Evolutionary conservation across 2,113 vertebrate genomes (phyloP), one percentile per base, ranked within the genome.

Genomic region (Salminus brasiliensis): DNA sequence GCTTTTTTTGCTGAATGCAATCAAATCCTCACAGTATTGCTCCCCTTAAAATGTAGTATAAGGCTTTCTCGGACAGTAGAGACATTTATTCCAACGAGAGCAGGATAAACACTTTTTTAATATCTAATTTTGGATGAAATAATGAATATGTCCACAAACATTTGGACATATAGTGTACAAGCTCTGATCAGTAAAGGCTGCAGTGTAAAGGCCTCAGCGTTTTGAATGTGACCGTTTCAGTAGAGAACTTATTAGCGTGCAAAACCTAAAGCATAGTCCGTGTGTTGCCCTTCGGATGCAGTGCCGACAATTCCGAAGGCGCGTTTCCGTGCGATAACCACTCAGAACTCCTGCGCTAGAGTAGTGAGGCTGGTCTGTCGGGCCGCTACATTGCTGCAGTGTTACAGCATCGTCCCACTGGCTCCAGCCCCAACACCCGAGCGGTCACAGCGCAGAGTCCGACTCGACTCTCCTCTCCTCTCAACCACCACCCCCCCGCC

Each of bases 401-500:
- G 5, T 15, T n/a, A 25, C 52, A 55, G 52, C 23, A 11, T 9
- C 52, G 10, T 55, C 52, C 52, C 59, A 47, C 57, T 68, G 74
- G 53, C 47, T 25, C 43, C n/a, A 3, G 23, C 52, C 72, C 49
- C 12, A 78, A 25, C 45, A 63, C 32, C n/a, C 71, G 59, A 76
- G 69, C 72, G 68, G 80, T 79, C 66, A 85, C 59, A 45, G 71
- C 79, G 71, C 83, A 81, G 69, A 81, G 60, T 70, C 55, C 39
- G 65, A 57, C 71, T 70, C 69, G 53, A 27, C 43, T 68, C 53
- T 27, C 32, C 71, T 70, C 69, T 62, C 34, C 43, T 68, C 53
- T 27, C 32, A n/a, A n/a, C n/a, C n/a, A n/a, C n/a, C n/a, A n/a
- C n/a, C n/a, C n/a, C n/a, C 78, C 76, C 53, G 18, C 15, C 32